A percentile compares a stretch with the other conserved stretches of the same genome.
Conservation (phyloP, 1,140 invertebrate genomes). For the Anoplophora glabripennis region DNA sequence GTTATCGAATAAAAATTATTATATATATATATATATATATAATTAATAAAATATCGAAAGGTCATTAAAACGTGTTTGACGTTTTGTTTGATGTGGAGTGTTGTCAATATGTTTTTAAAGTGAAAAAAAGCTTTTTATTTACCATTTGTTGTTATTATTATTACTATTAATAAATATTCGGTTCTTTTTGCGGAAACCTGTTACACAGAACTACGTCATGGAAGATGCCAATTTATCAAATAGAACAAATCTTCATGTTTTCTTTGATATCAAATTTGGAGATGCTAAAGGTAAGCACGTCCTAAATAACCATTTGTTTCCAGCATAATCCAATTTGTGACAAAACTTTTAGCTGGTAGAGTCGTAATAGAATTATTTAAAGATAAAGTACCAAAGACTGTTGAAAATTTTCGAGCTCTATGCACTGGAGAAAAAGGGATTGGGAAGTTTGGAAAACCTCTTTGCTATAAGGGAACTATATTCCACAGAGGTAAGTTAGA, state of each 20-base stretch:
- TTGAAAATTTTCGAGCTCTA: slow-evolving; percentile 86
- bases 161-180: too few species aligned
- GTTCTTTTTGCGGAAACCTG: too few species aligned
- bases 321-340: slow-evolving; percentile 19
- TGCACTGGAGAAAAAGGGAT: slow-evolving; percentile 84
- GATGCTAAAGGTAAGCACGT: slow-evolving; percentile 34
- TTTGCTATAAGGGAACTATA: slow-evolving; percentile 71
- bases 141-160: too few species aligned
- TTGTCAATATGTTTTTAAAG: too few species aligned
- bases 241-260: slow-evolving; percentile 14
- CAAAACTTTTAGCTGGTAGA: slow-evolving; percentile 67
- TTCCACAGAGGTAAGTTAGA: slow-evolving; percentile 69
- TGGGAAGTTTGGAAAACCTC: slow-evolving; percentile 62
- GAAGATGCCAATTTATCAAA: too few species aligned
- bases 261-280: slow-evolving; percentile 36
- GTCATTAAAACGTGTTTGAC: too few species aligned
- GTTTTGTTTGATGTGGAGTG: too few species aligned
- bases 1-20: too few species aligned
- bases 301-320: slow-evolving; percentile 25
- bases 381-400: slow-evolving; percentile 85
- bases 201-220: too few species aligned
- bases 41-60: too few species aligned
- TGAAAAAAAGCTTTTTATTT: too few species aligned
- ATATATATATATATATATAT: too few species aligned
- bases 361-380: slow-evolving; percentile 78